These are phyloP conservation scores for Hippocampus guttulatus DNA, from an alignment of 2,113 vertebrate species.

Conservation along the genomic window DNA sequence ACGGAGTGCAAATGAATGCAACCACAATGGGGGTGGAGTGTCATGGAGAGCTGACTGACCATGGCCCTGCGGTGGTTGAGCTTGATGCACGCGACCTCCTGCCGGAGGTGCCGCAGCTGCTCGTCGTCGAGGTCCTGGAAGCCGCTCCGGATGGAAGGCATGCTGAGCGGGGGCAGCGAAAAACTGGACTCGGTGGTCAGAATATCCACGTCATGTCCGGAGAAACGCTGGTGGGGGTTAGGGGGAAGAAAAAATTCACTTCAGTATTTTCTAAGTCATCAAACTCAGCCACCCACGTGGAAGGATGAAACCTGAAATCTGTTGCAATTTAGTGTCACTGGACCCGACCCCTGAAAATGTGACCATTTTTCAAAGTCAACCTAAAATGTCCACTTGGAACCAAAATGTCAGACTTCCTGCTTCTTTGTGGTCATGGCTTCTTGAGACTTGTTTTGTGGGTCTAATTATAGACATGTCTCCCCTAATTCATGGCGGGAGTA, in stretches of 20 bases:
- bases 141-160: slow-evolving; percentile 79
- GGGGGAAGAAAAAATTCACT: slow-evolving; percentile 62
- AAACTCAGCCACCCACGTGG: no score
- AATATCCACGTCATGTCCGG: slow-evolving; percentile 80
- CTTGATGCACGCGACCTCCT: slow-evolving; percentile 77
- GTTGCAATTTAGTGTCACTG: no score
- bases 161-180: slow-evolving; percentile 65
- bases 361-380: no score
- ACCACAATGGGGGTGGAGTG: not conserved
- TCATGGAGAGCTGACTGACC: slow-evolving; percentile 61
- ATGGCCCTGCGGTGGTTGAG: slow-evolving; percentile 73
- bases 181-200: slow-evolving; percentile 66
- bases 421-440: no score
- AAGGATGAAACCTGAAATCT: not conserved
- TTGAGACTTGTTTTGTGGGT: no score
- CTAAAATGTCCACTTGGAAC: no score
- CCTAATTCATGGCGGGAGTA: no score
- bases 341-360: no score
- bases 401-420: no score
- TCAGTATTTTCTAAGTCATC: slow-evolving; percentile 18
- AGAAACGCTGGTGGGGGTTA: slow-evolving; percentile 58
- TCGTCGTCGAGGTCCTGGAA: slow-evolving; percentile 78
- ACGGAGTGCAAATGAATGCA: not conserved
- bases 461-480: no score
- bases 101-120: slow-evolving; percentile 75